Percentiles rank a stretch among this genome's conserved stretches.
phyloP scores from a whole-genome alignment of 2,888 invertebrate genomes.

The Nephrotoma appendiculata region DNA sequence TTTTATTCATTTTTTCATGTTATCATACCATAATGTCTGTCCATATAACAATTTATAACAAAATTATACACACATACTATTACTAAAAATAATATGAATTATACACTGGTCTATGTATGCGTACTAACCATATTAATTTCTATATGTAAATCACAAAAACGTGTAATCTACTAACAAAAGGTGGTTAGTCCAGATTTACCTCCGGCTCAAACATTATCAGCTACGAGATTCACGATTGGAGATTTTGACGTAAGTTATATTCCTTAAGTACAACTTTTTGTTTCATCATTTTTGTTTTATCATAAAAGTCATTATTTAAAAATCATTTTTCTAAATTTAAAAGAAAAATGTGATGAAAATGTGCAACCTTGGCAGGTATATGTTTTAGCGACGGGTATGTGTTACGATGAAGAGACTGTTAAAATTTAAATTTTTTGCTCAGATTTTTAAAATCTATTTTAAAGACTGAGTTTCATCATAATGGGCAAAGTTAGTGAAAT shows the following conservation, averaged over 20 bases:
- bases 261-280: conserved; percentile 5
- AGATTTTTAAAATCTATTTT: too few species aligned
- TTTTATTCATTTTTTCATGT: background rate
- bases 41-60: background rate
- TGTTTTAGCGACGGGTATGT: too few species aligned
- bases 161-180: conserved; percentile 23
- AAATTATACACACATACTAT: background rate
- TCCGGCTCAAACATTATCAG: conserved; percentile 38
- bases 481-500: too few species aligned
- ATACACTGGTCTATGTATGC: background rate
- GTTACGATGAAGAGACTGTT: too few species aligned
- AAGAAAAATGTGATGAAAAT: too few species aligned
- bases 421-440: too few species aligned
- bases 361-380: too few species aligned
- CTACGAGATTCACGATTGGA: conserved; percentile 55
- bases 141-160: background rate
- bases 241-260: conserved; percentile 55
- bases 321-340: background rate
- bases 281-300: background rate
- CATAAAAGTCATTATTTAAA: background rate
- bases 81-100: background rate
- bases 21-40: background rate
- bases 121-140: background rate
- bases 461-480: too few species aligned
- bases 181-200: conserved; percentile 47